These are phyloP conservation scores for Peromyscus maniculatus DNA, from an alignment of 2,113 vertebrate species.

Conservation along the genomic window DNA sequence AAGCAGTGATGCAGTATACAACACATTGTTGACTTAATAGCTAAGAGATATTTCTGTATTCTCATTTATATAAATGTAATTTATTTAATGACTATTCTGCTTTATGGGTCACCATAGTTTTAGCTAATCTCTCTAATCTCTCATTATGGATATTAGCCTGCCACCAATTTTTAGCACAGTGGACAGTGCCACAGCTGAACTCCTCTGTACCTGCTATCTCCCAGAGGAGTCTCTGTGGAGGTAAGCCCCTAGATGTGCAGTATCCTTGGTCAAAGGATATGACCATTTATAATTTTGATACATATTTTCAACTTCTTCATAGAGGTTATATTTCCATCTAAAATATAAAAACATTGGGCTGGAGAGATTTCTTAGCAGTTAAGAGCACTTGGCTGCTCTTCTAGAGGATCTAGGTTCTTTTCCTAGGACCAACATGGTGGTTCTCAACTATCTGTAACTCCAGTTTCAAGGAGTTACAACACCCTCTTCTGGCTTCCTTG, in stretches of 20 bases:
- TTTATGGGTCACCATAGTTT: conserved; percentile 24
- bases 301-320: conserved; percentile 29
- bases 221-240: neutral
- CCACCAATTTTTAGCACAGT: neutral
- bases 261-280: conserved; percentile 9
- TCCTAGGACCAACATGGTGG: neutral
- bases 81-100: conserved; percentile 37
- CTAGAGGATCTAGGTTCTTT: neutral
- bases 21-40: conserved; percentile 45
- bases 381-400: neutral
- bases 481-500: neutral
- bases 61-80: conserved; percentile 36
- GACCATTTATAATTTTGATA: conserved; percentile 57
- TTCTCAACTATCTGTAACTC: neutral
- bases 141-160: neutral
- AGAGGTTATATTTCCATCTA: conserved; percentile 29
- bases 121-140: neutral
- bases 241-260: conserved; percentile 3
- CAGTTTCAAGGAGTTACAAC: neutral
- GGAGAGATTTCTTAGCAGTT: neutral
- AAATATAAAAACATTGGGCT: neutral
- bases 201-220: conserved; percentile 18
- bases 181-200: neutral
- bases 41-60: conserved; percentile 54
- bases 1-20: neutral